These are phyloP conservation scores for Cosmopolites sordidus DNA, from an alignment of 2,888 invertebrate species.

Conservation along the genomic window DNA sequence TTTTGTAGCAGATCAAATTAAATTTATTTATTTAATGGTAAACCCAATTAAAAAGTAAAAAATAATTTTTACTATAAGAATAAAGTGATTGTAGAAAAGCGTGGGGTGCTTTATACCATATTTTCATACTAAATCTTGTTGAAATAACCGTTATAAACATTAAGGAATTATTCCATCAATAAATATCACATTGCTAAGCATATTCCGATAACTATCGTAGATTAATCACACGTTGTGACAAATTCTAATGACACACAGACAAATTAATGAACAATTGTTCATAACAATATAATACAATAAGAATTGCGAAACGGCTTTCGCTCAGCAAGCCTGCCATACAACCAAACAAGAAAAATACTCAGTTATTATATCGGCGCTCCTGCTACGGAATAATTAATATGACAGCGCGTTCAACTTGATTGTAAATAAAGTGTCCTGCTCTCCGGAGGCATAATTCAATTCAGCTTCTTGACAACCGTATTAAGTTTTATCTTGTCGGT, in stretches of 20 bases:
- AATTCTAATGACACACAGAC: background rate
- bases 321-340: background rate
- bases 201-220: too few species aligned
- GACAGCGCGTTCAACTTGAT: constrained; percentile 23
- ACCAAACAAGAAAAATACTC: background rate
- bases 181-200: too few species aligned
- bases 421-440: constrained; percentile 23
- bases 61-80: too few species aligned
- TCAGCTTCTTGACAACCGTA: constrained; percentile 18
- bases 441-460: constrained; percentile 23
- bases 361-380: background rate
- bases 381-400: constrained; percentile 15
- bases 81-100: too few species aligned
- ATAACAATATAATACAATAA: background rate
- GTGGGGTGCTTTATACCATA: too few species aligned
- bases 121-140: too few species aligned
- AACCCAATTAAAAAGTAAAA: too few species aligned
- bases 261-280: background rate
- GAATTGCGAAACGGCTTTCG: background rate
- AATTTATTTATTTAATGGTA: too few species aligned
- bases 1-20: too few species aligned
- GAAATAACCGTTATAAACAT: too few species aligned
- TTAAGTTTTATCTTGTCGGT: constrained; percentile 14
- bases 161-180: too few species aligned
- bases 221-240: background rate